These are phyloP conservation scores for Copsychus sechellarum DNA, from an alignment of 2,113 vertebrate genomes.

Conservation along the genomic window DNA sequence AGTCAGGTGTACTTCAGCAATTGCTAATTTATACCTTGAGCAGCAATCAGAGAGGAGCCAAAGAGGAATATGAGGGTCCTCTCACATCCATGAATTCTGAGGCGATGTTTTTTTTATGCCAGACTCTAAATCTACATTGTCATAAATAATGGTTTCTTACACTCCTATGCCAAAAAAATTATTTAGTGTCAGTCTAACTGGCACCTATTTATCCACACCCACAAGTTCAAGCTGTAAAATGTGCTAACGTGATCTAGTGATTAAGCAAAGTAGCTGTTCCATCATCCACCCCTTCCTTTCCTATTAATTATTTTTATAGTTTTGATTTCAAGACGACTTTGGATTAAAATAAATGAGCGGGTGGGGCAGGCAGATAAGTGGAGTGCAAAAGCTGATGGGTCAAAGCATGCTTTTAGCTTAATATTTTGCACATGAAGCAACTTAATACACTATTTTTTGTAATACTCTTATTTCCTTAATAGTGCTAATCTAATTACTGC, in stretches of 20 bases:
- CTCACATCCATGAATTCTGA: background rate
- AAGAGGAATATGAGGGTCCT: background rate
- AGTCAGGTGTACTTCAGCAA: constrained; percentile 31
- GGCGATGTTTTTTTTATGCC: background rate
- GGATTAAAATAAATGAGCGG: constrained; percentile 66
- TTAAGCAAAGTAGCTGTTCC: constrained; percentile 70
- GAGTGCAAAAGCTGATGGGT: constrained; percentile 42
- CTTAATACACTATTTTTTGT: constrained; percentile 53
- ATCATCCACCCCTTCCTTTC: constrained; percentile 46
- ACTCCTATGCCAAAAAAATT: constrained; percentile 38
- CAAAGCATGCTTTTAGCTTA: constrained; percentile 66
- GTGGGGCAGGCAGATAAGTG: constrained; percentile 59
- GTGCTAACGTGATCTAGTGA: constrained; percentile 59
- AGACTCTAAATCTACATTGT: constrained; percentile 15
- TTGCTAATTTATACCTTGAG: constrained; percentile 6
- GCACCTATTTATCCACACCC: constrained; percentile 26
- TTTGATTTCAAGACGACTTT: constrained; percentile 63
- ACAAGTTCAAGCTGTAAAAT: constrained; percentile 62
- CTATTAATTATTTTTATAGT: constrained; percentile 59
- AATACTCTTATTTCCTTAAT: constrained; percentile 63
- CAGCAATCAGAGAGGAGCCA: background rate
- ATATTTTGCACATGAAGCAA: constrained; percentile 62
- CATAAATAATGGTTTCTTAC: background rate
- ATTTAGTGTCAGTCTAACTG: constrained; percentile 52
- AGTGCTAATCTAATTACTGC: constrained; percentile 62